Evolutionary conservation across 1,140 invertebrate genomes (phyloP).

Genomic region (Drosophila melanogaster): Release_6_plus_ISO1_MT NT_037436.4:15012001-15012500

Average conservation of each 20-base stretch:
- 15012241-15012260: background rate
- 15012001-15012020: conserved; percentile 37
- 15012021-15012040: conserved; percentile 41
- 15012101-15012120: conserved; percentile 3
- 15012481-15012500: conserved; percentile 40
- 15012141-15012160: conserved; percentile 5
- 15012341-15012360: conserved; percentile 67
- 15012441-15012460: conserved; percentile 37
- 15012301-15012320: conserved; percentile 42
- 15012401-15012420: conserved; percentile 62
- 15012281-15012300: conserved; percentile 5
- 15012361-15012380: conserved; percentile 38
- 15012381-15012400: conserved; percentile 49
- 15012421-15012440: conserved; percentile 42
- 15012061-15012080: conserved; percentile 37
- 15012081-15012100: conserved; percentile 35
- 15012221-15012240: conserved; percentile 55
- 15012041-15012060: conserved; percentile 47
- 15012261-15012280: conserved; percentile 12
- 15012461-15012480: conserved; percentile 6
- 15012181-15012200: conserved; percentile 83
- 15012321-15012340: conserved; percentile 71
- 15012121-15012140: conserved; percentile 21
- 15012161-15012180: conserved; percentile 35
- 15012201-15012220: conserved; percentile 66